Percentiles rank a stretch among this genome's conserved stretches.
Conservation (phyloP, 2,113 vertebrate genomes). For the Anolis sagrei region DNA sequence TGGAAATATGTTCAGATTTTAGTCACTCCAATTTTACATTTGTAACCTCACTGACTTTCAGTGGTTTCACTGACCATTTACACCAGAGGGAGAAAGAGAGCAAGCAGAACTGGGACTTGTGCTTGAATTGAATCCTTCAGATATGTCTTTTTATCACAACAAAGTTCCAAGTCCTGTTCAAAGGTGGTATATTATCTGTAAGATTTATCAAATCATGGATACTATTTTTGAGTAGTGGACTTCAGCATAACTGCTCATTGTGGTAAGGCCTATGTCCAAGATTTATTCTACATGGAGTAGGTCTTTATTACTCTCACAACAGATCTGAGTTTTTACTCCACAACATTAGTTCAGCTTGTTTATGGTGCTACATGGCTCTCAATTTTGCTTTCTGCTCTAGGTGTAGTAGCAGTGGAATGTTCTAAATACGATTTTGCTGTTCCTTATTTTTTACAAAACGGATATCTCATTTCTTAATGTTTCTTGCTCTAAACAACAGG, state of each 20-base stretch:
- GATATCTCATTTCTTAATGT: conserved; percentile 23
- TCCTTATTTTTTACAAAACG: conserved; percentile 46
- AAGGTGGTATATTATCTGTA: neutral
- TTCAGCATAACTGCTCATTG: neutral
- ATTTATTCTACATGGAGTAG: neutral
- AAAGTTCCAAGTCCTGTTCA: conserved; percentile 23
- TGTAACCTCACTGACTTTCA: conserved; percentile 34
- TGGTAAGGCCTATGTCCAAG: conserved; percentile 18
- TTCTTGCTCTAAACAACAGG: conserved; percentile 45
- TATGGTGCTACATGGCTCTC: conserved; percentile 35
- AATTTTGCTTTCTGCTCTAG: conserved; percentile 42
- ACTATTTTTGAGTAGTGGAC: conserved; percentile 22
- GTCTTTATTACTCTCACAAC: conserved; percentile 19
- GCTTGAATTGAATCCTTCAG: conserved; percentile 7
- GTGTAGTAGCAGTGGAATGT: conserved; percentile 19
- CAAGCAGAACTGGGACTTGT: conserved; percentile 25
- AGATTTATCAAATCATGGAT: neutral
- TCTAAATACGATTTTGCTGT: conserved; percentile 26
- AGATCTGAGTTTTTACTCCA: neutral
- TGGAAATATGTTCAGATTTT: conserved; percentile 35
- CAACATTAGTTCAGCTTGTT: conserved; percentile 31
- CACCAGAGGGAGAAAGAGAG: neutral
- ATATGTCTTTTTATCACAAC: neutral
- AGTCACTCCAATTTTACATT: conserved; percentile 27
- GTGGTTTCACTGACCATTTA: neutral